Conservation (phyloP, 2,797 vertebrate genomes). For the Scarus forsteni region DNA sequence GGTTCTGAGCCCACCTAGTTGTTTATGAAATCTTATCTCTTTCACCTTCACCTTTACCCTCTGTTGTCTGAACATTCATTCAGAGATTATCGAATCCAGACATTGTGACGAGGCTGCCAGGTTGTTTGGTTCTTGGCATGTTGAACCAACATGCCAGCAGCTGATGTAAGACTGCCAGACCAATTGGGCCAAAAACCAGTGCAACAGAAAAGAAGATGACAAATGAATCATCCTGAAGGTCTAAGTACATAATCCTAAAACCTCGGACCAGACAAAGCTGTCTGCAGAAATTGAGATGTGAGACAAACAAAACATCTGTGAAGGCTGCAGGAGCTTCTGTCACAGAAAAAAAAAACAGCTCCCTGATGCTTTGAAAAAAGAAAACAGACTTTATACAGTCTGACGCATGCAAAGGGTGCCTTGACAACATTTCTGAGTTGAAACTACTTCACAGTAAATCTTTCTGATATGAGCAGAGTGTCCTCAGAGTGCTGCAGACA, state of each 20-base stretch:
- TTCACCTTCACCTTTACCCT: too few species aligned
- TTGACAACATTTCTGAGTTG: conserved; percentile 33
- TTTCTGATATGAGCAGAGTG: conserved; percentile 28
- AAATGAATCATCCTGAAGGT: conserved; percentile 33
- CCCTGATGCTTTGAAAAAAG: conserved; percentile 7
- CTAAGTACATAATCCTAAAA: conserved; percentile 43
- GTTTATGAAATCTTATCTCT: too few species aligned
- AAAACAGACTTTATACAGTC: conserved; percentile 10
- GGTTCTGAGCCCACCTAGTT: too few species aligned
- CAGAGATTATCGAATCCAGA: conserved; percentile 23
- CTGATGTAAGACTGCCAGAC: conserved; percentile 45
- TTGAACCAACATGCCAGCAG: conserved; percentile 33
- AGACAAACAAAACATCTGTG: conserved; percentile 36
- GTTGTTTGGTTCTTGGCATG: conserved; percentile 40
- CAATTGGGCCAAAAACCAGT: conserved; percentile 36
- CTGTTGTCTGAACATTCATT: conserved; percentile 2
- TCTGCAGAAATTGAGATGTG: conserved; percentile 10
- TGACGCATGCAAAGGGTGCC: conserved; percentile 5
- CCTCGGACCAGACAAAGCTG: conserved; percentile 26
- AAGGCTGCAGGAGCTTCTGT: conserved; percentile 5
- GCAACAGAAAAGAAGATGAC: conserved; percentile 33
- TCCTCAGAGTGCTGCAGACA: conserved; percentile 38
- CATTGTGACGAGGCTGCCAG: conserved; percentile 23
- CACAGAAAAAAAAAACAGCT: background rate
- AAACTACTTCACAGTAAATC: conserved; percentile 25